Percentiles rank a stretch among this genome's conserved stretches.
These are phyloP conservation scores for Ctenoplectra terminalis DNA, from an alignment of 1,140 invertebrate genomes.

Conservation along the genomic window DNA sequence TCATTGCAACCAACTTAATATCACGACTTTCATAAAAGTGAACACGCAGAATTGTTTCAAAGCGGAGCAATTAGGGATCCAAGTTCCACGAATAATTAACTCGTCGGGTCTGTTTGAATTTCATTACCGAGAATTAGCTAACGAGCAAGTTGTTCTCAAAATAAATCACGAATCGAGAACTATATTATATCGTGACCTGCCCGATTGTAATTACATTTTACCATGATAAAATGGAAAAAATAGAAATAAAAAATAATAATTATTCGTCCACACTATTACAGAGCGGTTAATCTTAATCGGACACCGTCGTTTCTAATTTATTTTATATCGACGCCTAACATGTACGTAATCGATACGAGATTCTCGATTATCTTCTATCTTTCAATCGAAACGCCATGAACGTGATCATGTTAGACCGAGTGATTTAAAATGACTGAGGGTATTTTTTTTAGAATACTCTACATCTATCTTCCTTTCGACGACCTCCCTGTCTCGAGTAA, in stretches of 20 bases:
- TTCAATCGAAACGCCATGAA: not conserved
- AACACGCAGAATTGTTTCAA: not conserved
- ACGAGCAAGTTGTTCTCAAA: not conserved
- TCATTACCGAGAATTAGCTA: no score
- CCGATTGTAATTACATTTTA: not conserved
- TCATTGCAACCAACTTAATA: not conserved
- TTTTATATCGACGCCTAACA: not conserved
- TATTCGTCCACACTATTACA: conserved; percentile 24
- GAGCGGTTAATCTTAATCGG: conserved; percentile 10
- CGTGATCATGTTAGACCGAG: conserved; percentile 7
- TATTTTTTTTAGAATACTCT: not conserved
- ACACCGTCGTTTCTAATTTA: not conserved
- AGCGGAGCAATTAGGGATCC: not conserved
- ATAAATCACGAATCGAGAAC: not conserved
- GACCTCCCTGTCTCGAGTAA: not conserved
- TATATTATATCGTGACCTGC: no score
- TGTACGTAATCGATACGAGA: conserved; percentile 12
- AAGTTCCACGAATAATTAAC: not conserved
- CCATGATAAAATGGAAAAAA: conserved; percentile 5
- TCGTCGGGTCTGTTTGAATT: no score
- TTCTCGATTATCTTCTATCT: conserved; percentile 33
- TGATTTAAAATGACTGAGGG: conserved; percentile 29
- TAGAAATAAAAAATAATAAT: no score
- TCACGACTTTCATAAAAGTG: not conserved
- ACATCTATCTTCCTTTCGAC: conserved; percentile 13